These are phyloP conservation scores for Oegoconia quadripuncta DNA, from an alignment of 2,888 invertebrate species.

Conservation along the genomic window DNA sequence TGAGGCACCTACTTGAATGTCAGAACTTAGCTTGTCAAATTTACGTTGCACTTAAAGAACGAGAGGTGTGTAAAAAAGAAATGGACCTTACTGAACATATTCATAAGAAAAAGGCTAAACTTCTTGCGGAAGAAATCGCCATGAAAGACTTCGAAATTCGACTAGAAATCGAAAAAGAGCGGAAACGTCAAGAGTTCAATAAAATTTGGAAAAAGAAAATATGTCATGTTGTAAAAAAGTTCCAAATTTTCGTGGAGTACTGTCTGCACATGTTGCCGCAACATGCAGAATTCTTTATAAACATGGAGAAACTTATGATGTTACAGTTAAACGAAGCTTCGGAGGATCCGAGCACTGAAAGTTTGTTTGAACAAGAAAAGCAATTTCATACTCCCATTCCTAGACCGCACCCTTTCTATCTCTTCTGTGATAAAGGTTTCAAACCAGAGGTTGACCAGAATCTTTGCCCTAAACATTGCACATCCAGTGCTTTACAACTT, in stretches of 20 bases:
- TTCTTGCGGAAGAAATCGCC: conserved; percentile 37
- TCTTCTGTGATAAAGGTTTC: conserved; percentile 54
- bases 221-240: conserved; percentile 58
- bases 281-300: conserved; percentile 63
- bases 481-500: conserved; percentile 50
- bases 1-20: conserved; percentile 49
- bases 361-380: conserved; percentile 45
- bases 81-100: conserved; percentile 35
- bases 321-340: conserved; percentile 51
- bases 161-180: conserved; percentile 43
- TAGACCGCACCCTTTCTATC: conserved; percentile 52
- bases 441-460: conserved; percentile 43
- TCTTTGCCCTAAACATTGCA: conserved; percentile 53
- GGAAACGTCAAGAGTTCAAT: conserved; percentile 38
- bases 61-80: conserved; percentile 49
- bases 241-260: conserved; percentile 60
- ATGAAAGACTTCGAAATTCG: conserved; percentile 48
- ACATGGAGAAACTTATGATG: conserved; percentile 65
- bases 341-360: conserved; percentile 47
- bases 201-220: conserved; percentile 59
- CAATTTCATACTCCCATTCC: conserved; percentile 40
- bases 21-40: conserved; percentile 67
- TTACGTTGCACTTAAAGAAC: conserved; percentile 66
- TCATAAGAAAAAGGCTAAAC: conserved; percentile 48
- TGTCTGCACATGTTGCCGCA: conserved; percentile 57